Conservation (phyloP, 2,113 vertebrate species). For the Danionella cerebrum region DNA sequence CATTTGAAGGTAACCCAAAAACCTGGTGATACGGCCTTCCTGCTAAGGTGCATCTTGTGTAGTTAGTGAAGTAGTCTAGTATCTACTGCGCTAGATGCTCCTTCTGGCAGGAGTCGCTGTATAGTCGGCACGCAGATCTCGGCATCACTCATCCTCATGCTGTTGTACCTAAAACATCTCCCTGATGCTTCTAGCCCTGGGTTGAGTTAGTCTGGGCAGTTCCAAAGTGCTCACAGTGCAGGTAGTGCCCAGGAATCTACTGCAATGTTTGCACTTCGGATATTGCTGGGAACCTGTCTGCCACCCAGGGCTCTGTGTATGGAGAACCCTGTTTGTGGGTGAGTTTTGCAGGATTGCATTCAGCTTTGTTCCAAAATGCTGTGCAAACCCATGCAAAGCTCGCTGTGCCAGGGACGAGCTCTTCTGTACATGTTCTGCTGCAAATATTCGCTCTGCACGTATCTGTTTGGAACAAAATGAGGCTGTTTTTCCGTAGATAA, state of each 20-base stretch:
- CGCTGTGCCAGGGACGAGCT: constrained; percentile 60
- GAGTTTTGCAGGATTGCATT: constrained; percentile 97
- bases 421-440: no score
- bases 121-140: constrained; percentile 5
- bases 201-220: constrained; percentile 68
- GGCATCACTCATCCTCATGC: not conserved
- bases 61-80: constrained; percentile 88
- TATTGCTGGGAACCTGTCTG: constrained; percentile 67
- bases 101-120: constrained; percentile 87
- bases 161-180: not conserved
- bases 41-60: constrained; percentile 99
- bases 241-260: constrained; percentile 85
- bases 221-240: constrained; percentile 99
- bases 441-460: no score
- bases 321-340: constrained; percentile 30
- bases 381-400: constrained; percentile 99
- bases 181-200: not conserved
- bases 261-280: constrained; percentile 95
- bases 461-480: no score
- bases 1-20: no score
- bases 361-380: constrained; percentile 73
- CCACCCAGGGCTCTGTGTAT: not conserved
- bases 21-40: constrained; percentile 54
- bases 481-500: no score
- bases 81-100: constrained; percentile 99